Conservation (phyloP, 1,140 invertebrate genomes). For the Diorhabda sublineata region DNA sequence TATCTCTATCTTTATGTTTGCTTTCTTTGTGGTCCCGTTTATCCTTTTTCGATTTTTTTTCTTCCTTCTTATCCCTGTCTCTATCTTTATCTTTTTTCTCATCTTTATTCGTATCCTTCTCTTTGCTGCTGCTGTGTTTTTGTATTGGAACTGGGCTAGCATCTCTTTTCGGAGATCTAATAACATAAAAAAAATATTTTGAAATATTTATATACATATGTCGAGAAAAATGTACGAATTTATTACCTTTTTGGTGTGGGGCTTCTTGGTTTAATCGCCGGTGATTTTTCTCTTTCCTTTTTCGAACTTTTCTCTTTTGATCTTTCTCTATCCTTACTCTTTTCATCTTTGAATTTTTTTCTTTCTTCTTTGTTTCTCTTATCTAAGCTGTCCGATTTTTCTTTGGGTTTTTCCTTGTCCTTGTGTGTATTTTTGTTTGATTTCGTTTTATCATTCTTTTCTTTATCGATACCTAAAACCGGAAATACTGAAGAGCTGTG, state of each 20-base stretch:
- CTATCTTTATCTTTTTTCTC: conserved; percentile 51
- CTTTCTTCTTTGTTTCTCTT: conserved; percentile 52
- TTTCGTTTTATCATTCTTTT: conserved; percentile 58
- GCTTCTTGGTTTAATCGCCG: conserved; percentile 25
- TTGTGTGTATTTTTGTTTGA: conserved; percentile 53
- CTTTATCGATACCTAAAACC: conserved; percentile 47
- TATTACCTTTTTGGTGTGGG: conserved; percentile 30
- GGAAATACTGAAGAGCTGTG: background rate
- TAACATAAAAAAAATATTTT: background rate
- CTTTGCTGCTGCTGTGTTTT: conserved; percentile 38
- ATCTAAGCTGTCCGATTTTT: conserved; percentile 40
- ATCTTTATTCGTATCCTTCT: conserved; percentile 45
- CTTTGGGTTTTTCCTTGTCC: conserved; percentile 45
- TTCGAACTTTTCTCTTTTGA: conserved; percentile 61
- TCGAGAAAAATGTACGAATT: background rate
- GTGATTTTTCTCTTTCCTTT: conserved; percentile 43
- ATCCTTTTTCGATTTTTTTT: conserved; percentile 47
- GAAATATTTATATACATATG: background rate
- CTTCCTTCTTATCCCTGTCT: conserved; percentile 35
- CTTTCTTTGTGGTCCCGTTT: conserved; percentile 43
- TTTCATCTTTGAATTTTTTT: conserved; percentile 59
- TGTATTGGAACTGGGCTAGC: conserved; percentile 49
- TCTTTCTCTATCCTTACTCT: conserved; percentile 61
- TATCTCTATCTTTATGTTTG: conserved; percentile 40
- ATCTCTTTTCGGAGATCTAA: conserved; percentile 46